Evolutionary conservation across 2,797 vertebrate species (phyloP).

Genomic region (Rhinogobio ventralis): DNA sequence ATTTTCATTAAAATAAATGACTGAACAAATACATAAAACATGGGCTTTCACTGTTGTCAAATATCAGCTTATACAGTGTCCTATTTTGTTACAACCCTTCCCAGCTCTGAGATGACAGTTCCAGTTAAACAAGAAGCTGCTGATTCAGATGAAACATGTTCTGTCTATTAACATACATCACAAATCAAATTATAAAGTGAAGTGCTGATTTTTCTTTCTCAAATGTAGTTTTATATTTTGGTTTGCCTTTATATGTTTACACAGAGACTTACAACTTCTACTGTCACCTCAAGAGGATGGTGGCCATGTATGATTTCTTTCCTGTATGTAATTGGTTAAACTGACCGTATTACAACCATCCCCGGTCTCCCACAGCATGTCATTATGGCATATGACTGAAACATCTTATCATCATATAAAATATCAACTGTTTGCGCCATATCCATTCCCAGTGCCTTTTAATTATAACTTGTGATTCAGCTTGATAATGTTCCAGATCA

Average conservation of each 20-base stretch:
- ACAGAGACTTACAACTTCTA: neutral
- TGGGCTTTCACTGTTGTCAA: neutral
- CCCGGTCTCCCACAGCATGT: neutral
- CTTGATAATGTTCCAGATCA: neutral
- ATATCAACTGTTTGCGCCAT: neutral
- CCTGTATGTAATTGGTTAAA: neutral
- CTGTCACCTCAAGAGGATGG: constrained; percentile 1
- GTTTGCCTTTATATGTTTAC: neutral
- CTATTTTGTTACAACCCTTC: neutral
- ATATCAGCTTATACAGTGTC: neutral
- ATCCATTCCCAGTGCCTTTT: neutral
- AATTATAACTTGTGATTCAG: neutral
- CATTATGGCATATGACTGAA: neutral
- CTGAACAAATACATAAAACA: neutral
- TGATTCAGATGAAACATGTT: neutral
- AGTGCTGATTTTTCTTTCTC: neutral
- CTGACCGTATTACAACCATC: neutral
- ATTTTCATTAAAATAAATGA: too few relatives aligned
- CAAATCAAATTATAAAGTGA: neutral
- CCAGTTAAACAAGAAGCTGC: neutral
- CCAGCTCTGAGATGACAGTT: neutral
- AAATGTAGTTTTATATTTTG: neutral
- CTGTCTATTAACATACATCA: neutral
- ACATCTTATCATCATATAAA: neutral
- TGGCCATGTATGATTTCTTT: neutral